Conservation (phyloP, 2,113 vertebrate species). For the Mus spicilegus region DNA sequence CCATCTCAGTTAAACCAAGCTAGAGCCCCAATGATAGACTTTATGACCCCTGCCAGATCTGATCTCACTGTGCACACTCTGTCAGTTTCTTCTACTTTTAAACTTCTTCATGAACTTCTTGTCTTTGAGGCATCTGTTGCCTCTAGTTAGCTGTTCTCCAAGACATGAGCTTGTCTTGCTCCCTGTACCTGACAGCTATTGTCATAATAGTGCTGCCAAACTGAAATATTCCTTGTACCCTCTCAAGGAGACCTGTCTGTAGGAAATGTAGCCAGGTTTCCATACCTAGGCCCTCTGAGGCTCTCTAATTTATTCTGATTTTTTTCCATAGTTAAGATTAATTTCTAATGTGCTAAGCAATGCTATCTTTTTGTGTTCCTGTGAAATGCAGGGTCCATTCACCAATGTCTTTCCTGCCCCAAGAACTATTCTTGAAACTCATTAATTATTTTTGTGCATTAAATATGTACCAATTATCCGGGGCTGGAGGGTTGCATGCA, state of each 20-base stretch:
- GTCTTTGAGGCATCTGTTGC: not conserved
- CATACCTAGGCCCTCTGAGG: not conserved
- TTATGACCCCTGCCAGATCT: not conserved
- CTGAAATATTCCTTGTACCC: not conserved
- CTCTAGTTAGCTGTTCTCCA: conserved; percentile 33
- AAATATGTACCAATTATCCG: not conserved
- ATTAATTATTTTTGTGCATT: not conserved
- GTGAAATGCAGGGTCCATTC: not conserved
- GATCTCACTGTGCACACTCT: not conserved
- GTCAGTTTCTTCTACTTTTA: not conserved
- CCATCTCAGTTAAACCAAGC: conserved; percentile 9
- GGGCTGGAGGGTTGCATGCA: not conserved
- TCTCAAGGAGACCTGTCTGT: not conserved
- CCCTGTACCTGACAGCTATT: not conserved
- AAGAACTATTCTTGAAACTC: not conserved
- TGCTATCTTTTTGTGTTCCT: not conserved
- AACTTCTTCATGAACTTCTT: not conserved
- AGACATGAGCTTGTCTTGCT: not conserved
- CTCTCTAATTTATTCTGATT: not conserved
- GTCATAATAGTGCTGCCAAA: not conserved
- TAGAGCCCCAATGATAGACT: not conserved
- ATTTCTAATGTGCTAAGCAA: not conserved
- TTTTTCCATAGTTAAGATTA: not conserved
- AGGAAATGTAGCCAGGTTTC: not conserved
- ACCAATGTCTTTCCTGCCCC: not conserved